Evolutionary conservation across 2,888 invertebrate genomes (phyloP).

Genomic region (Clanis bilineata): DNA sequence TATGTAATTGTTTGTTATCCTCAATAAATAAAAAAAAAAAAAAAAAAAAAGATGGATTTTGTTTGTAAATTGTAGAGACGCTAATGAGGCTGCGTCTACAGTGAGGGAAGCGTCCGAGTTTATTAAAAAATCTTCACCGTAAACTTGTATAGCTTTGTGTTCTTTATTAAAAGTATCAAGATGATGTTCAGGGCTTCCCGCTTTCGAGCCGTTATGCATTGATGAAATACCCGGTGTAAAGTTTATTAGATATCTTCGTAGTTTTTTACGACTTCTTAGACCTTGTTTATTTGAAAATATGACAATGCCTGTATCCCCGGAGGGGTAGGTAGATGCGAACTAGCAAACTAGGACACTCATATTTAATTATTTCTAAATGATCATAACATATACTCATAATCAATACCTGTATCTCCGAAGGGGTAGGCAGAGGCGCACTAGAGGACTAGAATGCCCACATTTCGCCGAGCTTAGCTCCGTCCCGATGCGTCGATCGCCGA

Average conservation of each 20-base stretch:
- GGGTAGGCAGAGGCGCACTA: no score
- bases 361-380: no score
- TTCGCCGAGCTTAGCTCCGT: no score
- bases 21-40: no score
- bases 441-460: no score
- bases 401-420: no score
- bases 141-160: not conserved
- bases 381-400: no score
- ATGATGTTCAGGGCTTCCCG: not conserved
- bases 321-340: no score
- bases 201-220: not conserved
- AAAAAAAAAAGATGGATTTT: not conserved
- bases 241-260: not conserved
- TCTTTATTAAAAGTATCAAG: slow-evolving; percentile 1
- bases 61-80: slow-evolving; percentile 7
- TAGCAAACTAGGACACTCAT: no score
- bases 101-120: not conserved
- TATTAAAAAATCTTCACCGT: not conserved
- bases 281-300: not conserved
- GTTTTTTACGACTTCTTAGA: not conserved
- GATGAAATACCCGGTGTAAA: not conserved
- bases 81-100: slow-evolving; percentile 7
- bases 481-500: no score
- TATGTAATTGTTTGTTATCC: no score
- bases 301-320: no score